Conservation (phyloP, 23 tunicate species). For the Halocynthia aurantium region DNA sequence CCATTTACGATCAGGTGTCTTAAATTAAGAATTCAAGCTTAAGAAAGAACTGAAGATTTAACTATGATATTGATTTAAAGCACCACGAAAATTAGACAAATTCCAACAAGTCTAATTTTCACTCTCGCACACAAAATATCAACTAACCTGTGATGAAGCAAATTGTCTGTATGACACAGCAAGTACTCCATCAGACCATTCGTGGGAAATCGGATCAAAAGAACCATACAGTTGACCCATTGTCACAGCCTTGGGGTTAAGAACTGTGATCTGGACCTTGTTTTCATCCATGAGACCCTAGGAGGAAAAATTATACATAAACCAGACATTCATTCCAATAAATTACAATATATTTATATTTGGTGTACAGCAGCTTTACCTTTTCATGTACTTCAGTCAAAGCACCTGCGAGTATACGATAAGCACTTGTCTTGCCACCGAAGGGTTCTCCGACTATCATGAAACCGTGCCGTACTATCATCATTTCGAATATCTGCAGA, state of each 20-base stretch:
- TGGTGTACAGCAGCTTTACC: background rate
- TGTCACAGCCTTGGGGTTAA: slow-evolving; percentile 92
- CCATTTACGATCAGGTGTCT: slow-evolving; percentile 99
- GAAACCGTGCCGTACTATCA: slow-evolving; percentile 98
- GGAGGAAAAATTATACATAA: background rate
- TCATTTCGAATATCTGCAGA: slow-evolving; percentile 97
- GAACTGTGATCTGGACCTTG: slow-evolving; percentile 93
- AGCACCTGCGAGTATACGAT: slow-evolving; percentile 88
- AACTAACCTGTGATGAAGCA: slow-evolving; percentile 78
- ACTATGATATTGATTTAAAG: background rate
- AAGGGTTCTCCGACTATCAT: slow-evolving; percentile 99
- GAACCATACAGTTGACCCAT: slow-evolving; percentile 99
- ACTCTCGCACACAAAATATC: background rate
- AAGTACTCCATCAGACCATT: slow-evolving; percentile 96
- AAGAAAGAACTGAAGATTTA: background rate
- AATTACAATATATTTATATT: too few relatives aligned
- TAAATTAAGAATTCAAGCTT: background rate
- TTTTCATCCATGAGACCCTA: slow-evolving; percentile 98
- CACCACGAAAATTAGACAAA: background rate
- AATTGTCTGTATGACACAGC: slow-evolving; percentile 89
- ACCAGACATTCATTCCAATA: background rate
- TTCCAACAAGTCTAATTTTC: background rate
- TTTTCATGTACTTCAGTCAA: slow-evolving; percentile 88
- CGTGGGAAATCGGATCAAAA: slow-evolving; percentile 96
- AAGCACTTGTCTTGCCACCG: slow-evolving; percentile 97